Conservation (phyloP, 2,113 vertebrate genomes). For the Tautogolabrus adspersus region DNA sequence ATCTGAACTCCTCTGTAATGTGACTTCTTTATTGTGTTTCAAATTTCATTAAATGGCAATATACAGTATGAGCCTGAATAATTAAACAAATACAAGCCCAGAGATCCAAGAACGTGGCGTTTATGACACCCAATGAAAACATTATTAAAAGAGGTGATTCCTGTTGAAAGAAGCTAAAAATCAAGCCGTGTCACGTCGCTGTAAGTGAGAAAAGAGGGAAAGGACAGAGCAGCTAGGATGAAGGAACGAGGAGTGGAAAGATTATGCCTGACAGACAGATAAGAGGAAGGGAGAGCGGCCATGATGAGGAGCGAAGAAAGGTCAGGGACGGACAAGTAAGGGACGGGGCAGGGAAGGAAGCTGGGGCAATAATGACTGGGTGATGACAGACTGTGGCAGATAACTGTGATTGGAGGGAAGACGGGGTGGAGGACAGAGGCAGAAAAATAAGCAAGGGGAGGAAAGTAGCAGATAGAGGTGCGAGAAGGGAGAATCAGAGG, state of each 20-base stretch:
- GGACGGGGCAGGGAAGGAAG: slow-evolving; percentile 11
- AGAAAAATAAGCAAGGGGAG: slow-evolving; percentile 7
- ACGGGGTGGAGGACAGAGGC: background rate
- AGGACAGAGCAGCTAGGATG: slow-evolving; percentile 1
- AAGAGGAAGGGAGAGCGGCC: slow-evolving; percentile 39
- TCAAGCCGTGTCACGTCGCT: slow-evolving; percentile 23
- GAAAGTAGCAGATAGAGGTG: slow-evolving; percentile 2
- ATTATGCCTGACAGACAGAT: slow-evolving; percentile 57
- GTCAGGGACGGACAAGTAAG: slow-evolving; percentile 18
- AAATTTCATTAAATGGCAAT: slow-evolving; percentile 81
- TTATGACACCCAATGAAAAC: slow-evolving; percentile 76
- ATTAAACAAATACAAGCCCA: slow-evolving; percentile 81
- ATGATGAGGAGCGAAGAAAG: slow-evolving; percentile 59
- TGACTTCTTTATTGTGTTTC: slow-evolving; percentile 79
- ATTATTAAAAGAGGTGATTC: slow-evolving; percentile 74
- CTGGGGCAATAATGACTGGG: slow-evolving; percentile 27
- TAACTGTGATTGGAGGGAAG: slow-evolving; percentile 21
- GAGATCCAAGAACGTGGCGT: slow-evolving; percentile 42
- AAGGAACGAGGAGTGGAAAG: slow-evolving; percentile 38
- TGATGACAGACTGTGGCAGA: no score
- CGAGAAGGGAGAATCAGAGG: background rate
- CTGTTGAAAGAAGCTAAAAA: slow-evolving; percentile 74
- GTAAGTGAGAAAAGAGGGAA: slow-evolving; percentile 1
- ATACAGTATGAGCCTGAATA: slow-evolving; percentile 66
- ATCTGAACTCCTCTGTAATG: slow-evolving; percentile 66